Percentiles rank a stretch among this genome's conserved stretches.
Conservation (phyloP, 2,797 vertebrate species). For the Nannoperca obscura region DNA sequence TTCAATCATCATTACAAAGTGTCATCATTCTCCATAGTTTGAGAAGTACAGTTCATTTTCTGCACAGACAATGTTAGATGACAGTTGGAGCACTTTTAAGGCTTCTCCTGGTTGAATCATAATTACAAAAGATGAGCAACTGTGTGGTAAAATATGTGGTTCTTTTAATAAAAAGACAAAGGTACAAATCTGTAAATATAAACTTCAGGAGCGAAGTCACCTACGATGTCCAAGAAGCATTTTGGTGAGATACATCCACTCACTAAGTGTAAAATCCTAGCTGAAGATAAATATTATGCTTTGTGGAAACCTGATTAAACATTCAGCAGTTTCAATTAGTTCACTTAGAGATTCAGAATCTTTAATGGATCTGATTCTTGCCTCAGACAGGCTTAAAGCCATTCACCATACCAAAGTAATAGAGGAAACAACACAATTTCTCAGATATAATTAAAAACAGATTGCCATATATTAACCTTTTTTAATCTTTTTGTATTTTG, state of each 20-base stretch:
- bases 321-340: background rate
- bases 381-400: background rate
- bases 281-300: background rate
- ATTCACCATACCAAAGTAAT: background rate
- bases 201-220: background rate
- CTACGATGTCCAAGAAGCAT: background rate
- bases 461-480: too few species aligned
- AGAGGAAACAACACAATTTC: background rate
- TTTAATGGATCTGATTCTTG: background rate
- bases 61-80: too few species aligned
- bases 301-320: background rate
- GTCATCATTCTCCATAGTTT: too few species aligned
- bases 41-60: too few species aligned
- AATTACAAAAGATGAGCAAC: background rate
- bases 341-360: background rate
- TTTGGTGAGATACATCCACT: background rate
- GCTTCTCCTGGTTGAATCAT: background rate
- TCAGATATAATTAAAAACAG: background rate
- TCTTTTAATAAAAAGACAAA: background rate
- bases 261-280: background rate
- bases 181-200: too few species aligned
- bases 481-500: too few species aligned
- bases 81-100: too few species aligned
- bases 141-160: background rate
- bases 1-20: background rate